These are phyloP conservation scores for Spialia ferax DNA, from an alignment of 2,888 invertebrate species.

Conservation along the genomic window DNA sequence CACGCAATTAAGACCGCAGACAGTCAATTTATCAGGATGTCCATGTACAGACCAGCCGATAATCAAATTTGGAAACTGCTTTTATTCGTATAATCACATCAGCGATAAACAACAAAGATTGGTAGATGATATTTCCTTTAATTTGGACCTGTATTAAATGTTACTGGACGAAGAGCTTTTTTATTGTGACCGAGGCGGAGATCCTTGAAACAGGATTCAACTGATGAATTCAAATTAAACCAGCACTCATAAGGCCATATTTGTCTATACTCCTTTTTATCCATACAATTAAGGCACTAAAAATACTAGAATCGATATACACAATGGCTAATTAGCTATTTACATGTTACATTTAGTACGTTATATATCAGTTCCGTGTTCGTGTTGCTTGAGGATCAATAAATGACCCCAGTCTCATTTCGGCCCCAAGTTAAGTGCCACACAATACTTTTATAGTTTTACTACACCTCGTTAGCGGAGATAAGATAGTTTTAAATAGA, in stretches of 20 bases:
- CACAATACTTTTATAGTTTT: slow-evolving; percentile 73
- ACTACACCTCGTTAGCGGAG: slow-evolving; percentile 77
- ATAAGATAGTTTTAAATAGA: slow-evolving; percentile 76
- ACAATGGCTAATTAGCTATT: slow-evolving; percentile 31
- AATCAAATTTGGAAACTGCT: slow-evolving; percentile 39
- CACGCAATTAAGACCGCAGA: slow-evolving; percentile 35
- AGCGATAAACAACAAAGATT: slow-evolving; percentile 39
- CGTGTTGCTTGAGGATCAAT: slow-evolving; percentile 55
- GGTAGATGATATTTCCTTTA: slow-evolving; percentile 40
- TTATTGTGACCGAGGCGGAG: slow-evolving; percentile 32
- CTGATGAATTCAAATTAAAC: slow-evolving; percentile 36
- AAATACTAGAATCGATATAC: slow-evolving; percentile 14
- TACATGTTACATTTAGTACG: slow-evolving; percentile 46
- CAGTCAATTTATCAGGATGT: slow-evolving; percentile 35
- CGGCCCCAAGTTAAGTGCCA: slow-evolving; percentile 45
- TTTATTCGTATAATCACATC: slow-evolving; percentile 39
- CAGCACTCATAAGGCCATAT: slow-evolving; percentile 23
- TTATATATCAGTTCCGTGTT: slow-evolving; percentile 65
- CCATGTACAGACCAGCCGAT: slow-evolving; percentile 22
- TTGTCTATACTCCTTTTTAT: slow-evolving; percentile 30
- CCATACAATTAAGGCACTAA: slow-evolving; percentile 9
- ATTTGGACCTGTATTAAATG: slow-evolving; percentile 37
- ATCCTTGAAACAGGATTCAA: slow-evolving; percentile 36
- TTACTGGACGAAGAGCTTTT: slow-evolving; percentile 32
- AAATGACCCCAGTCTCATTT: slow-evolving; percentile 74